Evolutionary conservation across 37 sponge, comb jelly and placozoan genomes (phyloP), one percentile per base, ranked within the genome.

Genomic region (Petrosia ficiformis): DNA sequence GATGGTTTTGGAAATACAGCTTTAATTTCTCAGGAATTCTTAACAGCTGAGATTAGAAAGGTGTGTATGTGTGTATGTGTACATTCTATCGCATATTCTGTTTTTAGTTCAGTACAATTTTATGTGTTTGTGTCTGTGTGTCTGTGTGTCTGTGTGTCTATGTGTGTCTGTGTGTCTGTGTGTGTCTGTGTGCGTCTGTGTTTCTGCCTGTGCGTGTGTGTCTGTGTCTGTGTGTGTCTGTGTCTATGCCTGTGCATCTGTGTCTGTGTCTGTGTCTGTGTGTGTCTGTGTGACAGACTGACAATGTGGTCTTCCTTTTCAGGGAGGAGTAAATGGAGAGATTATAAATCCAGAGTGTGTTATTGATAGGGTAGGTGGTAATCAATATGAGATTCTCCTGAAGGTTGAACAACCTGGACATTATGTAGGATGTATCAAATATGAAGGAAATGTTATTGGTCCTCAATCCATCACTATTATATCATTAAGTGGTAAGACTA

Each of bases 1-100:
- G 93, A 92, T 75, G 39, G 42, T 36, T 87, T 80, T 77, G 93
- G 89, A 1, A 92, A 92, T 67, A 1, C 39, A n/a, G 70, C 82
- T 16, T 32, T 6, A 34, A 73, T 85, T 22, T n/a, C 42, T 21
- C 71, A 79, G 21, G 68, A 80, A 16, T 33, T 43, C 31, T 54
- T 91, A 56, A 58, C 66, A 38, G 61, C 83, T 34, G 77, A 83
- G 22, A 80, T 92, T 24, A 70, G 74, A 59, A 84, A 80, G 70
- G 93, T 92, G 39, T 43, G 33, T 5, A 19, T 19, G 54, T 48
- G 6, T 24, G 28, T 48, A 48, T 48, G 54, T 19, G 8, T 48
- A 48, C 14, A 14, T 48, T 14, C 26, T 22, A 22, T 8, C 10
- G 10, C 57, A 73, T 36, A 14, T 48, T 48, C 39, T 10, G 28